Conservation (phyloP, 2,888 invertebrate genomes). For the Anaspis maculata region DNA sequence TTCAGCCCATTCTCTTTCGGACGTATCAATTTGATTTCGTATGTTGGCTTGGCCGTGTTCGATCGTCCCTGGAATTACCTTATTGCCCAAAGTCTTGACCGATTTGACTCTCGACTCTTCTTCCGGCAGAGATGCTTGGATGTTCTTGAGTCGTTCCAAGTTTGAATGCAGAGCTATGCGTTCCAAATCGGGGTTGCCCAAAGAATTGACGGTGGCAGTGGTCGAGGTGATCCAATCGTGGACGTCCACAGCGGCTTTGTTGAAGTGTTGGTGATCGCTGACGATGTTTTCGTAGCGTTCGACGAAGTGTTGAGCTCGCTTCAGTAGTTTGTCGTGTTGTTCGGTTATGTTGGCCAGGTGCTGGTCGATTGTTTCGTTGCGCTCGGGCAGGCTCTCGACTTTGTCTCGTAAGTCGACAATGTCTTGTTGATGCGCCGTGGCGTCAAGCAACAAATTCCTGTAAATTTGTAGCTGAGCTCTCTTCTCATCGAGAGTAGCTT, state of each 20-base stretch:
- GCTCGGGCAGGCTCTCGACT: constrained; percentile 71
- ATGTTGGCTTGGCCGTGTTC: constrained; percentile 77
- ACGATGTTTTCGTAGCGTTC: constrained; percentile 83
- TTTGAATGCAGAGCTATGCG: constrained; percentile 79
- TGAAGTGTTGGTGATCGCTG: constrained; percentile 81
- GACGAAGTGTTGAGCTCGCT: constrained; percentile 66
- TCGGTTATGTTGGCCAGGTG: constrained; percentile 61
- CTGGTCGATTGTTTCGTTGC: constrained; percentile 63
- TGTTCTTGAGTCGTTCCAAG: constrained; percentile 73
- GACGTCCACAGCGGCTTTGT: constrained; percentile 76
- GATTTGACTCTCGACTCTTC: constrained; percentile 77
- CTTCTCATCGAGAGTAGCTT: constrained; percentile 85
- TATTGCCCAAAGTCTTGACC: constrained; percentile 76
- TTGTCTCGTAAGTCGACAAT: constrained; percentile 73
- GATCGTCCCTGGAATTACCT: constrained; percentile 80
- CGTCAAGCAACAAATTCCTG: constrained; percentile 72
- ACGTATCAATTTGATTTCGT: constrained; percentile 77
- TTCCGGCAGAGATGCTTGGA: constrained; percentile 71
- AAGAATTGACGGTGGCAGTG: constrained; percentile 68
- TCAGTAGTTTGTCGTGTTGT: constrained; percentile 63
- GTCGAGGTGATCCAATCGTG: constrained; percentile 84
- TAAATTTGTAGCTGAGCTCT: constrained; percentile 80
- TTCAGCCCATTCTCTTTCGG: constrained; percentile 86
- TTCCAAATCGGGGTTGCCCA: constrained; percentile 79
- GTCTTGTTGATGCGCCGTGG: constrained; percentile 76